phyloP scores from a whole-genome alignment of 2,888 invertebrate species.

The Phoenoteleia sp. region DNA sequence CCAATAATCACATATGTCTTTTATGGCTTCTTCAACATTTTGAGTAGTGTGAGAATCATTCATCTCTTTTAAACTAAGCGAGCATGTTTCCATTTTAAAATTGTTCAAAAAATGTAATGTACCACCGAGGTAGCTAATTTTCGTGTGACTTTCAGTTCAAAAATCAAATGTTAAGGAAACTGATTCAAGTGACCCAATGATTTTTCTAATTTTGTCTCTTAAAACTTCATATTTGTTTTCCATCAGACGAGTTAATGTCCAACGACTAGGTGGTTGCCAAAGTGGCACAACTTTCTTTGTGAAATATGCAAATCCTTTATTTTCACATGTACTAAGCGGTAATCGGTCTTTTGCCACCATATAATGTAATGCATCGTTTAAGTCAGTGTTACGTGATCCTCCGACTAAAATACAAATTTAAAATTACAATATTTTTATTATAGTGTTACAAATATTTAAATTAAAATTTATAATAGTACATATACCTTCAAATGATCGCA shows the following conservation, averaged over 20 bases:
- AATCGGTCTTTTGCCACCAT: slow-evolving; percentile 43
- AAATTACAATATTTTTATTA: no score
- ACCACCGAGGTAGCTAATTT: slow-evolving; percentile 32
- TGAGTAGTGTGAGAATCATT: slow-evolving; percentile 4
- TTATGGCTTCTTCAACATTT: slow-evolving; percentile 19
- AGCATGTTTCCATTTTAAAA: not conserved
- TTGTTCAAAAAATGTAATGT: slow-evolving; percentile 26
- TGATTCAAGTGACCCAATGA: not conserved
- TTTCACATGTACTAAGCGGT: slow-evolving; percentile 14
- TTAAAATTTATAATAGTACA: no score
- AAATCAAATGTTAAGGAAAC: slow-evolving; percentile 39
- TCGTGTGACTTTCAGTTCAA: slow-evolving; percentile 38
- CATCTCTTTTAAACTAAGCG: slow-evolving; percentile 5
- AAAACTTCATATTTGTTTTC: slow-evolving; percentile 24
- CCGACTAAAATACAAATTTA: slow-evolving; percentile 20
- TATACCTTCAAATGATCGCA: slow-evolving; percentile 17
- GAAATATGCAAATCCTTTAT: slow-evolving; percentile 26
- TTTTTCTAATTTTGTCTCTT: not conserved
- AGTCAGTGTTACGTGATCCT: slow-evolving; percentile 24
- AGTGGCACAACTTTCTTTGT: slow-evolving; percentile 31
- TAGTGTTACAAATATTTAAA: no score
- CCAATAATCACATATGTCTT: slow-evolving; percentile 29
- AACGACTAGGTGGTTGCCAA: slow-evolving; percentile 29
- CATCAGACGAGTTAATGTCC: slow-evolving; percentile 11
- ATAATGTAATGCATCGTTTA: slow-evolving; percentile 39